phyloP scores from a whole-genome alignment of 2,113 vertebrate species.

The Pristiophorus japonicus region DNA sequence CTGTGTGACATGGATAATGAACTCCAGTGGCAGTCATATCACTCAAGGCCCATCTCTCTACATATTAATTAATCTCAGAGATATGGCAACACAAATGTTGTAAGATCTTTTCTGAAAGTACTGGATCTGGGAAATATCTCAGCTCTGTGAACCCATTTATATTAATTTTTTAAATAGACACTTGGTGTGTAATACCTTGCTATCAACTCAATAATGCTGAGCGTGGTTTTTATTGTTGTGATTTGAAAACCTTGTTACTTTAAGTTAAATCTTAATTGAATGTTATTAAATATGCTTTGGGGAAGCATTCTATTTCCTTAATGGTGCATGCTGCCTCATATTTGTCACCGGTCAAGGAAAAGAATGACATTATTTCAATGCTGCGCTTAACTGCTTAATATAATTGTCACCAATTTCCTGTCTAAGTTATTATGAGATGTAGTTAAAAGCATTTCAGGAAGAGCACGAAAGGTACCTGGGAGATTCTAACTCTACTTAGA shows the following conservation, averaged over 20 bases:
- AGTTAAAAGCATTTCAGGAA: background rate
- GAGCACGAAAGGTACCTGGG: background rate
- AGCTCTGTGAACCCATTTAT: background rate
- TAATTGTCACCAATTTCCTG: conserved; percentile 6
- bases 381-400: background rate
- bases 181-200: background rate
- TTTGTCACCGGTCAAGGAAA: background rate
- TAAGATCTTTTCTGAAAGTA: background rate
- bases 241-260: conserved; percentile 1
- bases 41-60: background rate
- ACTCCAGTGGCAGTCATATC: background rate
- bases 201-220: background rate
- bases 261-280: background rate
- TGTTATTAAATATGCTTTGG: conserved; percentile 1
- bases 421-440: background rate
- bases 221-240: background rate
- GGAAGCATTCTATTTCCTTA: background rate
- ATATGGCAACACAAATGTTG: background rate
- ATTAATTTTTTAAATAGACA: too few species aligned
- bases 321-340: background rate
- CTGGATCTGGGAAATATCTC: background rate
- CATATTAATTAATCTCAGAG: background rate
- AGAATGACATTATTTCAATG: background rate
- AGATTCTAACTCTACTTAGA: background rate
- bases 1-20: too few species aligned